These are phyloP conservation scores for Phthorimaea operculella DNA, from an alignment of 1,140 invertebrate genomes.

Conservation along the genomic window DNA sequence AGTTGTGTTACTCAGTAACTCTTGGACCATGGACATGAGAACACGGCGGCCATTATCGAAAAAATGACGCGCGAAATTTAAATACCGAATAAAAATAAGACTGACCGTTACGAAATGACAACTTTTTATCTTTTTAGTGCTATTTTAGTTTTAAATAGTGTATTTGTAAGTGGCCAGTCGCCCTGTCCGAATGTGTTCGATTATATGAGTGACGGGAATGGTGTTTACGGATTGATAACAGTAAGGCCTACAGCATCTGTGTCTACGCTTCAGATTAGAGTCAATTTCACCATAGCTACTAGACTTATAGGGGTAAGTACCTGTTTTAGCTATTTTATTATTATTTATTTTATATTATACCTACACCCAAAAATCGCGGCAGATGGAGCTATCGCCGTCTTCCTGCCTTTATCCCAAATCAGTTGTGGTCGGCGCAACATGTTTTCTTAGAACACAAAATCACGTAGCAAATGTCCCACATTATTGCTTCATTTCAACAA, in stretches of 20 bases:
- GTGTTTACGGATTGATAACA: slow-evolving; percentile 20
- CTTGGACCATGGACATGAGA: too few species aligned
- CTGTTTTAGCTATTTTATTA: neutral
- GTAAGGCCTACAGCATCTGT: slow-evolving; percentile 16
- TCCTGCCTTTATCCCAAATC: too few species aligned
- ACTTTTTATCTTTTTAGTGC: neutral
- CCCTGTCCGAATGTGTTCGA: slow-evolving; percentile 31
- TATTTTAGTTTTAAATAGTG: neutral
- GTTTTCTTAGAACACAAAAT: too few species aligned
- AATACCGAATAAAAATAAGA: too few species aligned
- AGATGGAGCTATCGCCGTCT: neutral
- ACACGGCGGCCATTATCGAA: too few species aligned
- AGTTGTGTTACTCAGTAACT: too few species aligned
- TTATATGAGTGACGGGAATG: slow-evolving; percentile 20
- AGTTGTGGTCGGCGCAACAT: too few species aligned
- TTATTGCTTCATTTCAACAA: too few species aligned
- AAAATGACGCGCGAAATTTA: too few species aligned
- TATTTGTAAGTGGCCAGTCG: slow-evolving; percentile 15
- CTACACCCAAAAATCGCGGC: neutral
- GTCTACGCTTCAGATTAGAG: slow-evolving; percentile 16
- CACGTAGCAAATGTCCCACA: neutral
- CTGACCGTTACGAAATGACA: too few species aligned
- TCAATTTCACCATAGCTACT: slow-evolving; percentile 30
- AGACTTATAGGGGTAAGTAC: slow-evolving; percentile 26
- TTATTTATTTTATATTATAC: neutral